Evolutionary conservation across 2,888 invertebrate species (phyloP), one percentile per base, ranked within the genome.

Genomic region (Dendrolimus pini): DNA sequence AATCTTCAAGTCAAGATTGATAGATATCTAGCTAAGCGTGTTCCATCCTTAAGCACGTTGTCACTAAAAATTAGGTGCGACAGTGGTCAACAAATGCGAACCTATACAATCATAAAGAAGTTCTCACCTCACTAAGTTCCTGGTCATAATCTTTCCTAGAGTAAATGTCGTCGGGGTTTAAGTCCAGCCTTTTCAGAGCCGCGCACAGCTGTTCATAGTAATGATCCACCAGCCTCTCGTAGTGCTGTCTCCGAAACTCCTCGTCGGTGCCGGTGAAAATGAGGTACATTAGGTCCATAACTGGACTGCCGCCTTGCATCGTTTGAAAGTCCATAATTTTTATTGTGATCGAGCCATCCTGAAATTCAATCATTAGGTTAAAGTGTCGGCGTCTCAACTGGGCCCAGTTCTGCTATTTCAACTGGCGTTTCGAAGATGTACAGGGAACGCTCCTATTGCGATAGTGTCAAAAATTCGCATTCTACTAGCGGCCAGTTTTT

Each of bases 261-360:
- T 70, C 68, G 54, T 77, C 75, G 2, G 77, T 69, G 3, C 74
- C 75, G 47, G 56, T 58, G 64, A 72, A 68, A 41, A 76, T 68
- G 58, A 76, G 72, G 62, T 71, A 74, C 57, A 77, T 59, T 1
- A 77, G 59, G 56, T 75, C 77, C 0, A 56, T 52, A 8, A 67
- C 55, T 0, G 67, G 65, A 41, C 60, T 66, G 7, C 66, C 65
- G 0, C 59, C 52, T 12, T 65, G 65, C 7, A 73, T 41, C 9
- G 66, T 68, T 59, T 77, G 77, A 58, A 67, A 76, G 57, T 77
- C 75, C 7, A 75, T 54, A 0, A 66, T 58, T 8, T 68, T 61
- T 2, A 74, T 55, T 52, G 68, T 60, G 9, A 66, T n/a, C 13
- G 62, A 58, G 2, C 70, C 72, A 12, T 72, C 66, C 75, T 77